Base-by-base conservation (phyloP, 2,113 vertebrate genomes). In the Caloenas nicobarica region DNA sequence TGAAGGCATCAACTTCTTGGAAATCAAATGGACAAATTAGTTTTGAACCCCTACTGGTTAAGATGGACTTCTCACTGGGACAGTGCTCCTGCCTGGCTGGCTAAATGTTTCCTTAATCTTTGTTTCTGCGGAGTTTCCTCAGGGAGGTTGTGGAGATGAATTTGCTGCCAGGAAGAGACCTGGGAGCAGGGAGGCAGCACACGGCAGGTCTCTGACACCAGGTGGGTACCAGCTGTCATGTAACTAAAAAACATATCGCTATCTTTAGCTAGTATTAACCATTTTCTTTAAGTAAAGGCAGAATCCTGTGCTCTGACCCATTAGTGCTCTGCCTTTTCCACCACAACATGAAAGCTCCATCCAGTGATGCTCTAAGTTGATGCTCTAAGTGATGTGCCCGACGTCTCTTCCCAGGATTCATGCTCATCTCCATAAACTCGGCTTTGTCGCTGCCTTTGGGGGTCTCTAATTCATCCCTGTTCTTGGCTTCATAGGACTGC, bases 1-100 rank as follows among this genome's bases (percentile, higher is more conserved):
- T 80, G 94, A 96, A 94, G 85, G 81, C 91, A 78, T 93, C 93
- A 95, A 91, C 81, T 89, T 95, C 89, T 86, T 83, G 83, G 94
- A 96, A 97, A 95, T 95, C 90, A 95, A 91, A 94, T 10, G 91
- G 95, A 89, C 86, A 96, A 97, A 97, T 97, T 95, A 94, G 91
- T 95, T 94, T 93, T 84, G 95, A 95, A 84, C 86, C 64, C 95
- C 93, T 42, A 46, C 91, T 91, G 84, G 86, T 94, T 95, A 95
- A 96, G 95, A 91, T 76, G 87, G 94, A 93, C 88, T 96, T 86
- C 95, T 97, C 58, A 28, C 91, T 86, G 96, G 95, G 93, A 93
- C 72, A 10, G 74, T 11, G 68, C 7, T 82, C 70, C 81, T 87
- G 83, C 87, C 44, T 81, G 72, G 4, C 74, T 91, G 81, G 31